These are phyloP conservation scores for Bradypodion pumilum DNA, from an alignment of 2,797 vertebrate genomes.

Conservation along the genomic window DNA sequence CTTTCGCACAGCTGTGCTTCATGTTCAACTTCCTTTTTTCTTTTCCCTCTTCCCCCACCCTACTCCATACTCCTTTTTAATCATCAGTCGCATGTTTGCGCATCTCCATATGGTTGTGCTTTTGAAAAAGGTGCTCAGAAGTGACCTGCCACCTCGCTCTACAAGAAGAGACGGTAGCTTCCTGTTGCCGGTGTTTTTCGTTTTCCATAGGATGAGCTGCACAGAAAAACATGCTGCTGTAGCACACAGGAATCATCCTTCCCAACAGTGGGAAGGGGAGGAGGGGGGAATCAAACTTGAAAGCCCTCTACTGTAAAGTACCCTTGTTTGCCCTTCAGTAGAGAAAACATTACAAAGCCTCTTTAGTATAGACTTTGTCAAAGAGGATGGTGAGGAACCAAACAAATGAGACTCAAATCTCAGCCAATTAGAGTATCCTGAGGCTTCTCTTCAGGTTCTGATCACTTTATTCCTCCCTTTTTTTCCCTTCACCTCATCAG, in stretches of 20 bases:
- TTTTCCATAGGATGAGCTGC: conserved; percentile 45
- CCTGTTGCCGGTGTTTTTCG: neutral
- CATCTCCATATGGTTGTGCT: conserved; percentile 66
- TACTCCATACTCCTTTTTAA: conserved; percentile 42
- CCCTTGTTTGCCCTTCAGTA: conserved; percentile 75
- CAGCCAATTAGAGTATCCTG: conserved; percentile 70
- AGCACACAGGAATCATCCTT: conserved; percentile 51
- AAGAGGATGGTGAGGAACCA: conserved; percentile 65
- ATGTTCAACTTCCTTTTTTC: conserved; percentile 6
- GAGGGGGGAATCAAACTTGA: conserved; percentile 64
- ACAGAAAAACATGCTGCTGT: conserved; percentile 53
- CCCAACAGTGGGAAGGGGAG: conserved; percentile 42
- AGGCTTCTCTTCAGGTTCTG: conserved; percentile 61
- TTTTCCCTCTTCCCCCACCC: neutral
- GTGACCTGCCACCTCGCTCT: conserved; percentile 52
- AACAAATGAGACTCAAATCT: conserved; percentile 68
- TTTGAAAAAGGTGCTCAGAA: conserved; percentile 57
- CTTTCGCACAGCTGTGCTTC: conserved; percentile 32
- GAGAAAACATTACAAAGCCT: conserved; percentile 71
- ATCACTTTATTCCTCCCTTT: conserved; percentile 54
- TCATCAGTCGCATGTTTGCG: conserved; percentile 54
- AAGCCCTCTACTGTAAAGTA: conserved; percentile 69
- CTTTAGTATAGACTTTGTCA: conserved; percentile 66
- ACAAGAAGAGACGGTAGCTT: conserved; percentile 39
- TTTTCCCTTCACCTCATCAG: conserved; percentile 58